A percentile compares a stretch with the other conserved stretches of the same genome.
These are phyloP conservation scores for Pterocles orientalis DNA, from an alignment of 2,113 vertebrate species.

Conservation along the genomic window DNA sequence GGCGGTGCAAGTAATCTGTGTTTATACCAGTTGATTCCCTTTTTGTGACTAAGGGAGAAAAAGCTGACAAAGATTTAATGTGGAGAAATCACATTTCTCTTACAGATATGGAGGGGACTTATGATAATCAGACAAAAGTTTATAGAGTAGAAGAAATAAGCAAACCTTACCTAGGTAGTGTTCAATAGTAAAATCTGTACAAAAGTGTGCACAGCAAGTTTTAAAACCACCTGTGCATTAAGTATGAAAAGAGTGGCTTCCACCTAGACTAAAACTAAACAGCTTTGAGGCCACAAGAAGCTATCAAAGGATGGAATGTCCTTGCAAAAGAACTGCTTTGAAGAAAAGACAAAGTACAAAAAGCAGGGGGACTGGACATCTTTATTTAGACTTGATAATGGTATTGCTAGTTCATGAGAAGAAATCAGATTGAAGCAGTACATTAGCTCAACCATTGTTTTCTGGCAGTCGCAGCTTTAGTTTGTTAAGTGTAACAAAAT, in stretches of 20 bases:
- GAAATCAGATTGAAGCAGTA: not conserved
- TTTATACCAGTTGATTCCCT: not conserved
- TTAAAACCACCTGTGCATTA: not conserved
- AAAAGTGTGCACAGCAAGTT: not conserved
- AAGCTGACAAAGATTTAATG: not conserved
- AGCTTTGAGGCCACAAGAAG: not conserved
- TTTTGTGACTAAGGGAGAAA: not conserved
- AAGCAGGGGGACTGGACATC: fast-evolving
- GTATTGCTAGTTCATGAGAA: not conserved
- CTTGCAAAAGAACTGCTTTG: not conserved
- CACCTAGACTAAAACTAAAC: not conserved
- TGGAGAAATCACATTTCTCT: not conserved
- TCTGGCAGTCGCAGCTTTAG: not conserved
- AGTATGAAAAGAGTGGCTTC: not conserved
- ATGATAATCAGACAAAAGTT: not conserved
- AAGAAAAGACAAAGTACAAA: not conserved
- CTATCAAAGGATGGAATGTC: not conserved
- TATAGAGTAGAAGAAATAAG: not conserved
- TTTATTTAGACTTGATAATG: not conserved
- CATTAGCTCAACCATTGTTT: not conserved
- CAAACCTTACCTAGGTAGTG: not conserved
- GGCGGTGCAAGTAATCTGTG: not conserved
- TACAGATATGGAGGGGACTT: not conserved
- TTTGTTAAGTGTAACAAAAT: not conserved
- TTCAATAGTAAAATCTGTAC: not conserved